phyloP scores from a whole-genome alignment of 2,113 vertebrate species.

The Engystomops pustulosus region DNA sequence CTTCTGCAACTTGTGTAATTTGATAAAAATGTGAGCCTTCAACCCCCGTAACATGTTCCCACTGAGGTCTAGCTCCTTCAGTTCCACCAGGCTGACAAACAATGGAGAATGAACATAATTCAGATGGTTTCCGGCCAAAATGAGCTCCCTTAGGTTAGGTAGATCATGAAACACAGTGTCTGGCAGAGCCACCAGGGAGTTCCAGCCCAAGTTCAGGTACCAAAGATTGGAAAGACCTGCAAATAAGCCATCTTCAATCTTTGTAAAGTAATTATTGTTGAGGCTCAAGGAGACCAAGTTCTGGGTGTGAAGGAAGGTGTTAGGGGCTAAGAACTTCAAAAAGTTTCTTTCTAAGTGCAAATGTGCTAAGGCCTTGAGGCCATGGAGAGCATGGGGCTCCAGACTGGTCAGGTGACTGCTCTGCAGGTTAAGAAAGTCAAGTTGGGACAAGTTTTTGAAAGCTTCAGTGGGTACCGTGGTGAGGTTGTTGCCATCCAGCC shows the following conservation, averaged over 20 bases:
- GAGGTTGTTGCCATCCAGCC: conserved; percentile 91
- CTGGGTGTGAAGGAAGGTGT: conserved; percentile 83
- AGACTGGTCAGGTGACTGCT: conserved; percentile 78
- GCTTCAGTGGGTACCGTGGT: conserved; percentile 73
- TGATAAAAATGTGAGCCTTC: conserved; percentile 87
- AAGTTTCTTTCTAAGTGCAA: conserved; percentile 88
- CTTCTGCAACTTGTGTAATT: conserved; percentile 89
- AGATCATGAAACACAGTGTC: conserved; percentile 85
- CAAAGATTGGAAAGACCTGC: conserved; percentile 87
- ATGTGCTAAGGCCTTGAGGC: conserved; percentile 80
- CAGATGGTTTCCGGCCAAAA: conserved; percentile 90
- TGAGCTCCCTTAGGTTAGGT: conserved; percentile 83
- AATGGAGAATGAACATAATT: conserved; percentile 91
- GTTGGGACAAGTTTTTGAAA: conserved; percentile 80
- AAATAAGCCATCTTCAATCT: conserved; percentile 87
- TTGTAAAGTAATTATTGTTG: conserved; percentile 84
- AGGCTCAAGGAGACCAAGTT: conserved; percentile 87
- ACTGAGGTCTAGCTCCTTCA: conserved; percentile 91
- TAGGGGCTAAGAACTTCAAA: conserved; percentile 75
- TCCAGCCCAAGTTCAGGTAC: conserved; percentile 94
- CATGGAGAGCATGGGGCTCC: conserved; percentile 84
- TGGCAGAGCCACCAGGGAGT: conserved; percentile 86
- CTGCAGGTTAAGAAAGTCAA: conserved; percentile 93
- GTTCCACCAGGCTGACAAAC: conserved; percentile 85
- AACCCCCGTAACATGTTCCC: conserved; percentile 85